Evolutionary conservation across 2,888 invertebrate species (phyloP), one percentile per base, ranked within the genome.

Genomic region (Leptopilina myrica): DNA sequence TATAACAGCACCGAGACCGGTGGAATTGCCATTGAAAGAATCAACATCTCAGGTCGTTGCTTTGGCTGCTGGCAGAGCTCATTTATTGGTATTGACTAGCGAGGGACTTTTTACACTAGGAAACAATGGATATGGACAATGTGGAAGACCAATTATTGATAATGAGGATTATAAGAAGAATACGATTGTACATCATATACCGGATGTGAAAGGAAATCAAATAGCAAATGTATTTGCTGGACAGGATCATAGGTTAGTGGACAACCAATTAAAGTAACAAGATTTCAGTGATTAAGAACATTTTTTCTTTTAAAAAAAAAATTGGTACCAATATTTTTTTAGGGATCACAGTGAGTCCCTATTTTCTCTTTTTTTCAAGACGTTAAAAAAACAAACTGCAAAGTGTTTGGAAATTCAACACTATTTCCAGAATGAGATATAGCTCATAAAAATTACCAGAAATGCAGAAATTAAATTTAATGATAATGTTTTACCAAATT

Each of bases 51-150:
- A 93, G 87, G 92, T 95, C 6, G 81, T 91, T 6, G 92, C 93
- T 88, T 89, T 97, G 65, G 94, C 96, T 0, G 97, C 98, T 75
- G 99, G 99, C 0, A 93, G 98, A 84, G 98, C 98, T 0, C 99
- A 99, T 92, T 94, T 96, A 2, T 92, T 96, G 0, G 93, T 97
- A 73, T 92, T 97, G 15, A 97, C 98, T 0, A 94, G 93, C 78
- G 97, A 97, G 90, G 97, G 96, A 2, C 94, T 97, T 0, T 98
- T 95, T 89, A 94, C 96, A 15, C 92, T 98, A 78, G 99, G 99
- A 1, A 98, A 98, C 91, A 99, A 99, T 92, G 94, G 96, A 0
- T 98, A 96, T 89, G 99, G 99, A 0, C 99, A 99, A 90, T 99
- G 99, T 91, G 98, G 98, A 0, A 93, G 98, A 76, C 93, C 93